Evolutionary conservation across 2,888 invertebrate genomes (phyloP).

Genomic region (Nebria brevicollis): DNA sequence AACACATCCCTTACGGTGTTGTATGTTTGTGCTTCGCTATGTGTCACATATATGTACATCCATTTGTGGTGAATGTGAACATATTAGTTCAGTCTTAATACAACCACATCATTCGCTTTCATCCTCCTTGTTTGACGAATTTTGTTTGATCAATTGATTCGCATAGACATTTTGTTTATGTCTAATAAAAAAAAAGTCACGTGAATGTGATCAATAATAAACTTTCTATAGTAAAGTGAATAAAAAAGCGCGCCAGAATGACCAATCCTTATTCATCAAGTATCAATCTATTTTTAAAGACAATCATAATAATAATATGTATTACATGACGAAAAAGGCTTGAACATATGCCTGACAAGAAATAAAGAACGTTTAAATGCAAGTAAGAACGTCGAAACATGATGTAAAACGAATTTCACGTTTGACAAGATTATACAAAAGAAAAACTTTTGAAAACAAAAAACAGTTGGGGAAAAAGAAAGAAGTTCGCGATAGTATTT

Average conservation of each 20-base stretch:
- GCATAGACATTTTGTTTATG: too few species aligned
- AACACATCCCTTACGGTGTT: neutral
- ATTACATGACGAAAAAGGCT: neutral
- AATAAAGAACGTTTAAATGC: constrained; percentile 6
- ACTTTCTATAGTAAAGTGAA: neutral
- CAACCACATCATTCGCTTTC: too few species aligned
- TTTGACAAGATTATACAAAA: neutral
- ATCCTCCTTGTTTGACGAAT: too few species aligned
- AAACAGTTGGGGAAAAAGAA: neutral
- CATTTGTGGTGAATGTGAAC: too few species aligned
- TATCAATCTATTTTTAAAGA: neutral
- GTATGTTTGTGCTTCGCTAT: too few species aligned
- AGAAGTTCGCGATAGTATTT: constrained; percentile 1
- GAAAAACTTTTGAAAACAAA: neutral
- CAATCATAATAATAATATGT: neutral
- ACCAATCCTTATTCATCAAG: neutral
- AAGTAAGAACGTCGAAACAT: neutral
- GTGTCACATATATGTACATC: too few species aligned
- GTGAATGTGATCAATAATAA: neutral
- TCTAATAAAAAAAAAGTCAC: too few species aligned
- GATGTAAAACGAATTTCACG: neutral
- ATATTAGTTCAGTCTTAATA: too few species aligned
- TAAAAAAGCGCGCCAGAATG: neutral
- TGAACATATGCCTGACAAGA: neutral
- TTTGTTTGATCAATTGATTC: too few species aligned